These are phyloP conservation scores for Pterocles orientalis DNA, from an alignment of 2,113 vertebrate genomes.

Conservation along the genomic window DNA sequence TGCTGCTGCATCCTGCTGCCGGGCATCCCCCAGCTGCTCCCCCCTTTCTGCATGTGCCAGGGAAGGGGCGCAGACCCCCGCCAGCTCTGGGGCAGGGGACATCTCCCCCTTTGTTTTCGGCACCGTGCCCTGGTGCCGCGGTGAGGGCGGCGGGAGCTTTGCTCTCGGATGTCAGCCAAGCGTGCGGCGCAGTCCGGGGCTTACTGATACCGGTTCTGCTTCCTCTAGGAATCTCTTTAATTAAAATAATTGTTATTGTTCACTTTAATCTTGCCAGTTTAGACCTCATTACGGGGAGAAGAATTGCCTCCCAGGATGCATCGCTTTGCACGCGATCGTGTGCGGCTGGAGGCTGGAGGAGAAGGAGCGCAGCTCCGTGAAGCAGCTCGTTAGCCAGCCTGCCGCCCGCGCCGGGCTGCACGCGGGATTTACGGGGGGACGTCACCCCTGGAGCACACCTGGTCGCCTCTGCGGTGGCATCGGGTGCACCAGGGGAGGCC, in stretches of 20 bases:
- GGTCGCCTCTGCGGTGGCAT: not conserved
- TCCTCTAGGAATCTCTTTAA: not conserved
- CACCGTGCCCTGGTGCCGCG: rapidly evolving
- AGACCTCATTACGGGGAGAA: not conserved
- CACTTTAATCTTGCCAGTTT: not conserved
- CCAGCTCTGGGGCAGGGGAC: not conserved
- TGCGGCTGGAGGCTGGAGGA: not conserved
- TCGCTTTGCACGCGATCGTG: rapidly evolving
- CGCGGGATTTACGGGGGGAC: no score
- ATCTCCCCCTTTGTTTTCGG: rapidly evolving
- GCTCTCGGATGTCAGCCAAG: not conserved
- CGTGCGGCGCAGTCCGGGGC: rapidly evolving
- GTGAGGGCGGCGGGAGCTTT: not conserved
- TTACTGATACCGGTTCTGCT: not conserved
- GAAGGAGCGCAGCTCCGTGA: no score
- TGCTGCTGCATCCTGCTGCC: not conserved
- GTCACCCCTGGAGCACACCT: not conserved
- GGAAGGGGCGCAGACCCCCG: not conserved
- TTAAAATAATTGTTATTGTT: not conserved
- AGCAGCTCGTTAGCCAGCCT: not conserved
- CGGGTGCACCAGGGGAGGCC: not conserved
- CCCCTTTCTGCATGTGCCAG: no score
- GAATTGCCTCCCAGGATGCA: not conserved
- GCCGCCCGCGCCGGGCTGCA: not conserved
- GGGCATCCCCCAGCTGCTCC: not conserved